Evolutionary conservation across 2,888 invertebrate genomes (phyloP), one percentile per base, ranked within the genome.

Genomic region (Drosophila hamatofila): DNA sequence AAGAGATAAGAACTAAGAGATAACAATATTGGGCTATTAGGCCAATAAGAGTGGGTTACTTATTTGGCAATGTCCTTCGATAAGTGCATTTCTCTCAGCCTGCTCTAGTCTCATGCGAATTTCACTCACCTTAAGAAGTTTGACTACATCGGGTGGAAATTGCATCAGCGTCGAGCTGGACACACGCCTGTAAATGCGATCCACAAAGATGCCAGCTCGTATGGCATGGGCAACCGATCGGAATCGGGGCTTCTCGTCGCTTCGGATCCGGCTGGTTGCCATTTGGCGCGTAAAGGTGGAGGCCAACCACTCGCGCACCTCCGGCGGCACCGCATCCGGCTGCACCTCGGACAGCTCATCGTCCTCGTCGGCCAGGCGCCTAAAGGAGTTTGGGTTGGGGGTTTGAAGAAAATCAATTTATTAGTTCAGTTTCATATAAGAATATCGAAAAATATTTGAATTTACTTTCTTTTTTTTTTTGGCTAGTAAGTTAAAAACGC

Each of bases 311-410:
- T 98, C 98, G 83, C 98, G 95, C 48, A 98, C 98, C 93, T 98
- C 98, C 70, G 97, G 97, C 44, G 98, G 98, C 57, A 98, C 98
- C 14, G 98, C 97, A 92, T 98, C 98, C 61, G 98, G 98, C 91
- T 98, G 98, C 63, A 98, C 98, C 93, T 98, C 98, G 49, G 98
- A 97, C 81, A 98, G 94, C 93, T 98, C 98, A 93, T 98, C 98
- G 93, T 98, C 98, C 93, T 98, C 98, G 89, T 97, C 97, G 46
- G 96, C 96, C 92, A 96, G 93, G 87, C 96, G 95, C 94, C 96
- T 96, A 94, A 85, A 75, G 55, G 39, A 59, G 12, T 39, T 30
- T 41, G 54, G 46, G 41, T 56, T 42, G 58, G 55, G 30, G 30
- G 23, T 35, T 49, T 68, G 52, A 35, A 62, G 56, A 72, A 25